Conservation (phyloP, 2,888 invertebrate species). For the Marronus borbonicus region DNA sequence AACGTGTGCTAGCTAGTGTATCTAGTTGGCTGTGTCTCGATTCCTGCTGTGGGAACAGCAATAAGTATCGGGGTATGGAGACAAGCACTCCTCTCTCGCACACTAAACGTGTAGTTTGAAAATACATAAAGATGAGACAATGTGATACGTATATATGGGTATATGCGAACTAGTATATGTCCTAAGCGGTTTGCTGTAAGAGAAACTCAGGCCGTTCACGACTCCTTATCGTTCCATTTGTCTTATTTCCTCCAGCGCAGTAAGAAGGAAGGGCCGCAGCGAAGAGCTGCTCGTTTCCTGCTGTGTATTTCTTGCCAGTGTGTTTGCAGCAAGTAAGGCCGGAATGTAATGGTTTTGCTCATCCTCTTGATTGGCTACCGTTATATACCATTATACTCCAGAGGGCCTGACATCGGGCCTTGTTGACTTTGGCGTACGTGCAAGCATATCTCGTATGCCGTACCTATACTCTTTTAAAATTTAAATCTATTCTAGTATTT, state of each 20-base stretch:
- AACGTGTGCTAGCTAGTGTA: slow-evolving; percentile 66
- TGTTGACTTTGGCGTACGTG: neutral
- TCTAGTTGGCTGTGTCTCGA: slow-evolving; percentile 51
- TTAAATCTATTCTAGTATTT: too few relatives aligned
- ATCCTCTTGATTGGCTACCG: slow-evolving; percentile 62
- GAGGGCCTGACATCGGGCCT: slow-evolving; percentile 63
- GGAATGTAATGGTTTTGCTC: slow-evolving; percentile 62
- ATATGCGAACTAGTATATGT: slow-evolving; percentile 15
- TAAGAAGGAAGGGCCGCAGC: slow-evolving; percentile 24
- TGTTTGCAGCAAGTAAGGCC: slow-evolving; percentile 56
- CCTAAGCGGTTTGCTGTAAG: slow-evolving; percentile 25
- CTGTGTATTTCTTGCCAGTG: slow-evolving; percentile 58
- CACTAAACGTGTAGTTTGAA: slow-evolving; percentile 62
- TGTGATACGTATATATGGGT: slow-evolving; percentile 64
- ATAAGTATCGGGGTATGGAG: neutral
- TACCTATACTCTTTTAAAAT: too few relatives aligned
- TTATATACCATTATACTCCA: slow-evolving; percentile 69
- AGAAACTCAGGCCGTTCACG: slow-evolving; percentile 57
- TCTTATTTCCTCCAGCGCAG: slow-evolving; percentile 62
- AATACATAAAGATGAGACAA: slow-evolving; percentile 69
- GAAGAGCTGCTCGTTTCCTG: slow-evolving; percentile 60
- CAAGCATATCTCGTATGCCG: too few relatives aligned
- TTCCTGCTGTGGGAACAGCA: slow-evolving; percentile 39
- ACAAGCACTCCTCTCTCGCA: slow-evolving; percentile 46
- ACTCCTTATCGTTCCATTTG: slow-evolving; percentile 67